Evolutionary conservation across 2,113 vertebrate species (phyloP).

Genomic region (Planiliza haematocheilus): DNA sequence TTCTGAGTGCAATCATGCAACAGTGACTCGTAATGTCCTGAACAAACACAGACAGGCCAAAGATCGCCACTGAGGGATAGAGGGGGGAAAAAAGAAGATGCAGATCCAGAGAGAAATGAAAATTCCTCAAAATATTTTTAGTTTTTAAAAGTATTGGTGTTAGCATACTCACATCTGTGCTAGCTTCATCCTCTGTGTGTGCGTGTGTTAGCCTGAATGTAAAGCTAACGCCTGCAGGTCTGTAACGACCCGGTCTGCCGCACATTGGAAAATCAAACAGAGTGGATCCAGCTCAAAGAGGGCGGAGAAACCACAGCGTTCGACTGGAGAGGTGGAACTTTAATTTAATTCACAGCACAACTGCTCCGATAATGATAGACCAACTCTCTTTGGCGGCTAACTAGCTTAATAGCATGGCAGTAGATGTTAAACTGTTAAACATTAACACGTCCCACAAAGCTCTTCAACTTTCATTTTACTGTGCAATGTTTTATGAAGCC

Average conservation of each 20-base stretch:
- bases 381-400: conserved; percentile 6
- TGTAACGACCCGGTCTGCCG: conserved; percentile 43
- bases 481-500: too few relatives aligned
- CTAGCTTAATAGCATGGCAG: too few relatives aligned
- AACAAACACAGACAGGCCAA: conserved; percentile 79
- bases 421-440: conserved; percentile 23
- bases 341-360: conserved; percentile 10
- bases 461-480: too few relatives aligned
- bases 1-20: conserved; percentile 72
- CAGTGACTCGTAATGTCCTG: conserved; percentile 58
- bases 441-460: too few relatives aligned
- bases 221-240: conserved; percentile 45
- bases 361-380: too few relatives aligned
- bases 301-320: conserved; percentile 51
- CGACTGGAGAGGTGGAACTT: conserved; percentile 27
- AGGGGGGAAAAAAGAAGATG: conserved; percentile 2
- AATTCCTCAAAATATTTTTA: not conserved
- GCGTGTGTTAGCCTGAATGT: conserved; percentile 31
- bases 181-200: conserved; percentile 35
- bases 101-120: not conserved
- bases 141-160: not conserved
- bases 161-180: conserved; percentile 58
- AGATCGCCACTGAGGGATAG: conserved; percentile 58
- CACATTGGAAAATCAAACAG: conserved; percentile 62
- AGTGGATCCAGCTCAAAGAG: conserved; percentile 29